Base-by-base conservation (phyloP, 2,888 invertebrate species). In the Copidosoma aretas region DNA sequence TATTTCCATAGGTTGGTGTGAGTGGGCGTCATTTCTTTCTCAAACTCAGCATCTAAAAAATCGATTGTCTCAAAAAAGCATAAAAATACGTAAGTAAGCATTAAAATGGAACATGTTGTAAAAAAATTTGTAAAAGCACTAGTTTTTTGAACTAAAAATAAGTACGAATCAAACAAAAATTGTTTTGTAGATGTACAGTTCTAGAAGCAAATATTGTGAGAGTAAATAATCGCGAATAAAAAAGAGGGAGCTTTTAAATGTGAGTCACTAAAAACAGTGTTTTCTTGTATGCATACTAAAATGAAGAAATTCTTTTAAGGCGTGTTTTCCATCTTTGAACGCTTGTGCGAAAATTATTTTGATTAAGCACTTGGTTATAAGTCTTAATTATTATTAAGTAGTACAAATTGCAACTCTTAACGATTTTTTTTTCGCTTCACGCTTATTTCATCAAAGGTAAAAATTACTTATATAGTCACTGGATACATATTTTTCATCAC, bases 381-480 rank as follows among this genome's bases (percentile, higher is more conserved):
- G 49, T 63, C 46, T 67, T 66, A 25, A 60, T 41, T 52, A 56
- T 49, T 39, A 60, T 65, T 64, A 59, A 60, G 39, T 66, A 70
- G 49, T 56, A 56, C 53, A 49, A 66, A 66, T 70, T 66, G 53
- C 63, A 57, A 41, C 19, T 46, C n/a, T 19, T n/a, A 58, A 39
- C 14, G 17, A 46, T 10, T 61, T 54, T 21, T 54, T 8, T n/a
- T 46, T 46, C 12, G 3, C 43, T 15, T 32, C 32, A 8, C 8
- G 32, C 32, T 32, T 32, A 3, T 32, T 32, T 32, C 32, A 32
- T 39, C 24, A 63, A 60, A 58, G 51, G 52, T 68, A 68, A 60
- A 54, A 64, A 64, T 64, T 52, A 56, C 56, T 64, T 68, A 32
- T 25, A 57, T 60, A 68, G 60, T 60, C 60, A 64, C 68, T 64